These are phyloP conservation scores for Rotaria socialis DNA, from an alignment of 2,888 invertebrate species.

Conservation along the genomic window DNA sequence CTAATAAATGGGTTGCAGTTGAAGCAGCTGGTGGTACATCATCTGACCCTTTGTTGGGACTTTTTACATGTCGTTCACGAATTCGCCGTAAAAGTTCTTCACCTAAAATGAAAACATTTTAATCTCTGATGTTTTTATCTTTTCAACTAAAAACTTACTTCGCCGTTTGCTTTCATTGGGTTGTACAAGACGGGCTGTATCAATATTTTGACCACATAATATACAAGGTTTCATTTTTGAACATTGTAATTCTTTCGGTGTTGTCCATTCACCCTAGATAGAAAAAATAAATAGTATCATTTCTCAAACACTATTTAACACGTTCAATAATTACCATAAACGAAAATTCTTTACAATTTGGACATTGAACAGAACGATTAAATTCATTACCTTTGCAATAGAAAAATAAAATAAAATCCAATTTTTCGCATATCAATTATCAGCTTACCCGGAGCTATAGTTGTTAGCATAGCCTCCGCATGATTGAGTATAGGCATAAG, in stretches of 20 bases:
- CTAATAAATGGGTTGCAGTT: background rate
- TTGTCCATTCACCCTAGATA: slow-evolving; percentile 36
- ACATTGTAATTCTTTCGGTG: slow-evolving; percentile 35
- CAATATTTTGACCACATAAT: background rate
- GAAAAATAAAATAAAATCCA: too few relatives aligned
- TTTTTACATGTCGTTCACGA: slow-evolving; percentile 9
- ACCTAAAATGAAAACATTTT: background rate
- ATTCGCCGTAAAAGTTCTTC: slow-evolving; percentile 33
- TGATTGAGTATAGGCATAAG: slow-evolving; percentile 27
- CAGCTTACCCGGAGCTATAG: background rate
- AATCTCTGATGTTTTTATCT: background rate
- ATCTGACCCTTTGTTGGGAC: background rate
- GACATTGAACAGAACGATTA: slow-evolving; percentile 22
- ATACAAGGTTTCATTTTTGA: slow-evolving; percentile 8
- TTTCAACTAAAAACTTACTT: background rate
- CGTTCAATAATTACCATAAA: slow-evolving; percentile 3
- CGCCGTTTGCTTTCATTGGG: slow-evolving; percentile 16
- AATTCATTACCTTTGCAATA: background rate
- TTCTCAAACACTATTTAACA: too few relatives aligned
- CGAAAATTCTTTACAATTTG: slow-evolving; percentile 29
- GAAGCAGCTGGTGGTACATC: background rate
- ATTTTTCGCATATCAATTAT: too few relatives aligned
- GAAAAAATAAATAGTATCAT: background rate
- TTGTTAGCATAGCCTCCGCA: background rate
- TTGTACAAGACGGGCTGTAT: slow-evolving; percentile 17